phyloP scores from a whole-genome alignment of 2,888 invertebrate species.

The Pristionchus exspectatus region DNA sequence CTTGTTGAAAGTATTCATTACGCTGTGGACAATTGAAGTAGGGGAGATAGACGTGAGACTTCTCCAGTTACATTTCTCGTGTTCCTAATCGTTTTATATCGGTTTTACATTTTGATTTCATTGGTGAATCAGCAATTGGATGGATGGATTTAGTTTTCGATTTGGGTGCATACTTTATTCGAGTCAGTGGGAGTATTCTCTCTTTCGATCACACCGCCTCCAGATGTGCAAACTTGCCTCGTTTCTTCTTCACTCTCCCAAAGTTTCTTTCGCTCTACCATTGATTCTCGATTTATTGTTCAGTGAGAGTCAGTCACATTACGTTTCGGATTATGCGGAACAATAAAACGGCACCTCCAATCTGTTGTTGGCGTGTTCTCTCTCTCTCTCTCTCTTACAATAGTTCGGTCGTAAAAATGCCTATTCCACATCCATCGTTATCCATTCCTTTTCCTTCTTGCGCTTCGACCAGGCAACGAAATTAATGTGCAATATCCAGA shows the following conservation, averaged over 20 bases:
- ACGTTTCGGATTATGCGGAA: background rate
- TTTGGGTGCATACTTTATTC: constrained; percentile 4
- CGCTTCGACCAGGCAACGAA: background rate
- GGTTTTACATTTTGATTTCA: no score
- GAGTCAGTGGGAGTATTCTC: background rate
- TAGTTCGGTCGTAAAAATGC: constrained; percentile 33
- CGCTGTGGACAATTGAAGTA: background rate
- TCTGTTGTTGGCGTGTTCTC: constrained; percentile 2
- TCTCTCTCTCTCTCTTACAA: background rate
- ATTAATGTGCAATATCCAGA: background rate
- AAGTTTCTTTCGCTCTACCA: background rate
- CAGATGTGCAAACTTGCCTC: constrained; percentile 38
- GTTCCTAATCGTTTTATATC: background rate
- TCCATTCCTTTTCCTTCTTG: background rate
- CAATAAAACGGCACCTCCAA: background rate
- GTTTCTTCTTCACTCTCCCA: background rate
- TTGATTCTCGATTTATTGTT: background rate
- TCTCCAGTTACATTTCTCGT: background rate
- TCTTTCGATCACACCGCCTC: background rate
- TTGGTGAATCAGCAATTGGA: background rate
- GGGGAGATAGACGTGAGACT: background rate
- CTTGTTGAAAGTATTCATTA: background rate
- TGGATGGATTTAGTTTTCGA: background rate
- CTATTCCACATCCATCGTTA: constrained; percentile 1
- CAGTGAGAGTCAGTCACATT: background rate